Base-by-base conservation (phyloP, 92 coral and sea anemone species). In the Muricea muricata region DNA sequence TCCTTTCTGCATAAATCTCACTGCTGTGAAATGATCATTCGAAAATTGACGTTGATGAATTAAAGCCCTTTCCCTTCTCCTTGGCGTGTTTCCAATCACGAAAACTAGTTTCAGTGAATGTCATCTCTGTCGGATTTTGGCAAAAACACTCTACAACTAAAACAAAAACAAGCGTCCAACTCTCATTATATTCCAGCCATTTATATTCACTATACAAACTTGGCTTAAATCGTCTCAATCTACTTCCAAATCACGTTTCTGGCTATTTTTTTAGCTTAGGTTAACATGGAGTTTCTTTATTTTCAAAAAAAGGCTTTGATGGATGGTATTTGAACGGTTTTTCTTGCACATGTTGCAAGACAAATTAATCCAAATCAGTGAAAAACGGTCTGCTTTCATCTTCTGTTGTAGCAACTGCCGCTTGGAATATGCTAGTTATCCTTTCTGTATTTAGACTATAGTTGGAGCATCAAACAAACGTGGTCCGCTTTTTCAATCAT, bases 11-110 rank as follows among this genome's bases (percentile, higher is more conserved):
- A n/a, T n/a, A n/a, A n/a, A 26, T 70, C 35, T 30, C 26, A 70
- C 18, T 70, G 76, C 76, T 70, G 12, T 70, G 52, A 42, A 70
- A 42, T 70, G 76, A 70, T 70, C 76, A 70, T 32, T 70, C 52
- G 76, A 70, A 37, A 7, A 70, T 70, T 70, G 76, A 70, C 39
- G 76, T 70, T 37, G 45, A 54, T 70, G 18, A 70, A 40, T n/a
- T n/a, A n/a, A 70, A 70, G 29, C 76, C 76, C 55, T 70, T 70
- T 70, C 76, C n/a, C 76, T 70, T 70, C 29, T 70, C 76, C 39
- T 70, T 35, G 48, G 76, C 76, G 55, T 35, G 76, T 39, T 70
- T 70, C 76, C 76, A 70, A 42, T 34, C 55, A 70, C 76, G 76
- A 70, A 37, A 70, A 39, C 76, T 54, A 35, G 26, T 70, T 70